Evolutionary conservation across 2,888 invertebrate species (phyloP), one percentile per base, ranked within the genome.

Genomic region (Drosophila sordidula): DNA sequence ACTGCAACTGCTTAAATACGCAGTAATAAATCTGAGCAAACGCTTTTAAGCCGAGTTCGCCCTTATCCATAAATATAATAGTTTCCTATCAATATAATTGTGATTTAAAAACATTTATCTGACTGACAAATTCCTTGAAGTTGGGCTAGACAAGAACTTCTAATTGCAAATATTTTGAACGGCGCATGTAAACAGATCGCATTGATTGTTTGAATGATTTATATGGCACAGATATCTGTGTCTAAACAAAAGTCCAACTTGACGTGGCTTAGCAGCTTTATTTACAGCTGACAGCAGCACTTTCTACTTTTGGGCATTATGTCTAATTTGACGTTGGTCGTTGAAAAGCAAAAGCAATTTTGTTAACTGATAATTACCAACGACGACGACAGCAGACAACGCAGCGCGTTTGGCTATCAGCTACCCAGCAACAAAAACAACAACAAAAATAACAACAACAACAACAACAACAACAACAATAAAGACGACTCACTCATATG

Each of bases 401-500:
- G 25, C 41, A 58, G 58, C 63, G 75, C 64, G 75, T 68, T 67
- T 45, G 57, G 65, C 65, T 76, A 77, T 70, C 77, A 81, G 64
- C 45, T 18, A 18, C 16, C 57, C 56, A 39, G 44, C 41, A 50
- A 58, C 69, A 67, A 59, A 58, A 67, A n/a, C n/a, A 18, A 42
- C 26, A 62, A 34, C 22, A 55, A 55, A 41, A 58, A 42, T 22
- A 69, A 39, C 50, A 52, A 68, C 42, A 61, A 49, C 29, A 50
- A 36, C 36, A 47, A n/a, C 38, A 47, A 38, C 49, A 59, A 46
- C 32, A 46, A 49, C 50, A 12, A 22, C 39, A 36, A 45, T 64
- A 29, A 8, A 65, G 69, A 85, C 87, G 66, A 85, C 73, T 85
- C 78, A 80, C 85, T 85, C 85, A 85, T 85, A 85, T 85, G 85